A percentile compares a stretch with the other conserved stretches of the same genome.
phyloP scores from a whole-genome alignment of 1,140 invertebrate species.

The Drosophila malerkotliana region DNA sequence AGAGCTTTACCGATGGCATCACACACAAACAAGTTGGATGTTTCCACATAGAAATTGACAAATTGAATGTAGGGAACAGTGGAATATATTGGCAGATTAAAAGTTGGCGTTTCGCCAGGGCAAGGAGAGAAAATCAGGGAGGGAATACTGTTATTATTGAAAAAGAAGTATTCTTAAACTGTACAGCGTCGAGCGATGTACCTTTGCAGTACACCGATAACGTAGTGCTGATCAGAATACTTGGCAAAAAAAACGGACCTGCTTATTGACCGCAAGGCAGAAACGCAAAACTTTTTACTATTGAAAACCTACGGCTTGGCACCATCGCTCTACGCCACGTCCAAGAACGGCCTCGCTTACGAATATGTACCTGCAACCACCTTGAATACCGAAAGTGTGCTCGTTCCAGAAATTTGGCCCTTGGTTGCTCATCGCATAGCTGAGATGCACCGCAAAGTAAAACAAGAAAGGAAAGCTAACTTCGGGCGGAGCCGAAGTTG shows the following conservation, averaged over 20 bases:
- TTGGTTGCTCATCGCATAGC: slow-evolving; percentile 92
- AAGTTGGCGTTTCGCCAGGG: slow-evolving; percentile 37
- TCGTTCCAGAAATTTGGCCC: slow-evolving; percentile 88
- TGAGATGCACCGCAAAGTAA: slow-evolving; percentile 89
- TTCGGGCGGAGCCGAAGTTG: too few relatives aligned
- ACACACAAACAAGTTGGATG: slow-evolving; percentile 97
- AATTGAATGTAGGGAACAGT: slow-evolving; percentile 55
- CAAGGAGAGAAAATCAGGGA: slow-evolving; percentile 5
- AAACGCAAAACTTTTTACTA: slow-evolving; percentile 91
- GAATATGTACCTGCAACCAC: slow-evolving; percentile 94
- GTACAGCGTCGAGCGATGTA: slow-evolving; percentile 22
- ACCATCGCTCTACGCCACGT: slow-evolving; percentile 94
- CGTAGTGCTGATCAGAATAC: slow-evolving; percentile 94
- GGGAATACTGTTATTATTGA: slow-evolving; percentile 30
- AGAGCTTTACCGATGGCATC: slow-evolving; percentile 97
- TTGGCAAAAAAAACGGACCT: slow-evolving; percentile 97
- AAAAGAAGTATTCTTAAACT: slow-evolving; percentile 29
- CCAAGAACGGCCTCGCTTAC: slow-evolving; percentile 97
- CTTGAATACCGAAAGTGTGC: slow-evolving; percentile 89
- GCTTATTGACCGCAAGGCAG: slow-evolving; percentile 94
- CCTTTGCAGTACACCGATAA: slow-evolving; percentile 85
- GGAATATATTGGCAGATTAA: slow-evolving; percentile 53
- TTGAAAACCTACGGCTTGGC: slow-evolving; percentile 92
- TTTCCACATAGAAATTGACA: slow-evolving; percentile 83
- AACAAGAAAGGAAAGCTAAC: too few relatives aligned